A percentile compares a stretch with the other conserved stretches of the same genome.
phyloP scores from a whole-genome alignment of 2,888 invertebrate species.

The Allygus modestus region DNA sequence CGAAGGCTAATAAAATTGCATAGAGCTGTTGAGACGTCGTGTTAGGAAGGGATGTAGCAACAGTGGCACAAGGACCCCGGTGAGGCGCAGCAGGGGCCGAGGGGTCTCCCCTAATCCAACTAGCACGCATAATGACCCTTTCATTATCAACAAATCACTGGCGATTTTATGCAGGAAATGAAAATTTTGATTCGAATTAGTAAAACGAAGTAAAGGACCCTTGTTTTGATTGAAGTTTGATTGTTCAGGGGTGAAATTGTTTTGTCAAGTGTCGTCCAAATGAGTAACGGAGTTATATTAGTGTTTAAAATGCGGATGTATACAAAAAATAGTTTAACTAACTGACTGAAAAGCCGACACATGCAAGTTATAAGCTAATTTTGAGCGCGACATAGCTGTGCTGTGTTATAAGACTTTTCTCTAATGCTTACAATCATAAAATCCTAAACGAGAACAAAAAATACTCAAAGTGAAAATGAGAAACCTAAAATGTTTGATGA shows the following conservation, averaged over 20 bases:
- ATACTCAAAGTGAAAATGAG: too few species aligned
- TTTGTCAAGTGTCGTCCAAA: background rate
- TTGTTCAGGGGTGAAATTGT: constrained; percentile 47
- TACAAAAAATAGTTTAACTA: too few species aligned
- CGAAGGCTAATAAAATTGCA: too few species aligned
- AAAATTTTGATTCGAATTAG: constrained; percentile 61
- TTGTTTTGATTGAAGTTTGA: constrained; percentile 54
- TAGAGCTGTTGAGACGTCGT: background rate
- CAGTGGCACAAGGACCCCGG: constrained; percentile 1
- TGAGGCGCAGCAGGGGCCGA: constrained; percentile 1
- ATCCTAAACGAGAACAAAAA: too few species aligned
- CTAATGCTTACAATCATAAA: too few species aligned
- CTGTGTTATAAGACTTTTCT: too few species aligned
- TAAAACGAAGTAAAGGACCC: constrained; percentile 53
- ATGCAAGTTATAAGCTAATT: too few species aligned
- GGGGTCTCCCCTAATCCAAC: constrained; percentile 44
- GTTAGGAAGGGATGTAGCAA: background rate
- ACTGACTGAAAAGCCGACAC: too few species aligned
- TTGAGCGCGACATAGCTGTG: too few species aligned
- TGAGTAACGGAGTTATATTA: background rate
- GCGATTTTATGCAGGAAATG: constrained; percentile 60
- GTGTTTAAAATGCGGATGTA: too few species aligned
- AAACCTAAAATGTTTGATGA: too few species aligned
- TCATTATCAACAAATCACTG: constrained; percentile 56
- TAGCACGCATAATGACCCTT: constrained; percentile 56